phyloP scores from a whole-genome alignment of 2,888 invertebrate species.

The Melinopterus prodromus region DNA sequence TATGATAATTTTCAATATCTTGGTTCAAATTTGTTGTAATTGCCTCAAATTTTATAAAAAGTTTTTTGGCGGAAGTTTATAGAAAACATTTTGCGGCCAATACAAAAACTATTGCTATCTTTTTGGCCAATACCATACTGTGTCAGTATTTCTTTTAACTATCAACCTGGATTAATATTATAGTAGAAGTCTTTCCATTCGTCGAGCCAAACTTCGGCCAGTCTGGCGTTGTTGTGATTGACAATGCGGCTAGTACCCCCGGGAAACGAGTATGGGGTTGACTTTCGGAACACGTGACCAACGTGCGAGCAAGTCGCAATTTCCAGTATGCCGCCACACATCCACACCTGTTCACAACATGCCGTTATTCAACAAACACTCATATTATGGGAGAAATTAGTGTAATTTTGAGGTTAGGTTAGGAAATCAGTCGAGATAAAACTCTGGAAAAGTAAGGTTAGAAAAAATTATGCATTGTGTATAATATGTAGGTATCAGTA shows the following conservation, averaged over 20 bases:
- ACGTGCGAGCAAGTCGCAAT: slow-evolving; percentile 96
- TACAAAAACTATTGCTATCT: no score
- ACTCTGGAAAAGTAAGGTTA: no score
- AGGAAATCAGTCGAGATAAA: no score
- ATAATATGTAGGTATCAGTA: no score
- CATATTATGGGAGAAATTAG: not conserved
- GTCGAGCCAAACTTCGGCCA: slow-evolving; percentile 99
- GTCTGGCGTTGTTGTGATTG: slow-evolving; percentile 98
- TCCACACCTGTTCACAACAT: slow-evolving; percentile 92
- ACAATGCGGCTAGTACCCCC: slow-evolving; percentile 97
- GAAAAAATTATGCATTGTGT: no score
- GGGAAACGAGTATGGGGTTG: slow-evolving; percentile 98
- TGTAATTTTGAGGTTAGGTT: no score
- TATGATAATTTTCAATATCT: no score
- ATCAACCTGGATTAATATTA: slow-evolving; percentile 95
- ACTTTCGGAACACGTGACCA: slow-evolving; percentile 97
- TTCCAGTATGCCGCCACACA: slow-evolving; percentile 95
- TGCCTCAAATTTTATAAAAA: no score
- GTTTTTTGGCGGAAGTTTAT: no score
- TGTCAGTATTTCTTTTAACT: not conserved
- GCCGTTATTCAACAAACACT: slow-evolving; percentile 27
- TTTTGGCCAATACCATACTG: no score
- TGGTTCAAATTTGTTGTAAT: no score
- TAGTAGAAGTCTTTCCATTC: slow-evolving; percentile 99
- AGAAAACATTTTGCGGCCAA: no score